A percentile compares a stretch with the other conserved stretches of the same genome.
Conservation (phyloP, 2,888 invertebrate genomes). For the Ophioninae sp. region DNA sequence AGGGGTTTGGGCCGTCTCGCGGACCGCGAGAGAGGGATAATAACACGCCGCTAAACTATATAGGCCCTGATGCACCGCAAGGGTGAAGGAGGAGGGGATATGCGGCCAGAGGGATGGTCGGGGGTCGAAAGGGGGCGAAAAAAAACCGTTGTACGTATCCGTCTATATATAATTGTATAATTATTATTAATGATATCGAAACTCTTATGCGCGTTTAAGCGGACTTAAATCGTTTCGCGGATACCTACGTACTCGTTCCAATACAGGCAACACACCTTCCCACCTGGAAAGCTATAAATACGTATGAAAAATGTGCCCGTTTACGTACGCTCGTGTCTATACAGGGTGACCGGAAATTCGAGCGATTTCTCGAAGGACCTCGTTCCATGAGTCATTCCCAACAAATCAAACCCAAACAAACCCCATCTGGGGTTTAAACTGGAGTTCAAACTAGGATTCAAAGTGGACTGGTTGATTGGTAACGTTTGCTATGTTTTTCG, state of each 20-base stretch:
- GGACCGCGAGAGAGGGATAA: slow-evolving; percentile 78
- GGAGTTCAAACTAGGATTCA: too few relatives aligned
- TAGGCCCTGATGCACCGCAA: slow-evolving; percentile 74
- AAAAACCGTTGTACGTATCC: slow-evolving; percentile 64
- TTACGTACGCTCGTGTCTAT: background rate
- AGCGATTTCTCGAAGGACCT: too few relatives aligned
- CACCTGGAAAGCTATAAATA: slow-evolving; percentile 5
- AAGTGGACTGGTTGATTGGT: too few relatives aligned
- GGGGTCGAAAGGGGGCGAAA: slow-evolving; percentile 2
- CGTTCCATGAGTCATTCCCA: too few relatives aligned
- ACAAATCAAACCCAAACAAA: too few relatives aligned
- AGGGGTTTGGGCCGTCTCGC: slow-evolving; percentile 65
- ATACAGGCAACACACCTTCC: slow-evolving; percentile 5
- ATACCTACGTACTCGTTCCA: slow-evolving; percentile 6
- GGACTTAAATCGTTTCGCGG: slow-evolving; percentile 61
- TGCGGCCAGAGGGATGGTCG: slow-evolving; percentile 56
- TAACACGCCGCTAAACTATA: slow-evolving; percentile 80
- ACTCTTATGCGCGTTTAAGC: slow-evolving; percentile 76
- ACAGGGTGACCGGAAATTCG: background rate
- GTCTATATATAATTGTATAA: slow-evolving; percentile 81
- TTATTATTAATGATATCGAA: slow-evolving; percentile 81
- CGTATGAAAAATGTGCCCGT: background rate
- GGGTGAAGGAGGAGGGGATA: slow-evolving; percentile 12
- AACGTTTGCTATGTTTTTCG: too few relatives aligned
- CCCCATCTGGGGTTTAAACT: too few relatives aligned